Evolutionary conservation across 2,113 vertebrate species (phyloP).

Genomic region (Megaleporinus macrocephalus): DNA sequence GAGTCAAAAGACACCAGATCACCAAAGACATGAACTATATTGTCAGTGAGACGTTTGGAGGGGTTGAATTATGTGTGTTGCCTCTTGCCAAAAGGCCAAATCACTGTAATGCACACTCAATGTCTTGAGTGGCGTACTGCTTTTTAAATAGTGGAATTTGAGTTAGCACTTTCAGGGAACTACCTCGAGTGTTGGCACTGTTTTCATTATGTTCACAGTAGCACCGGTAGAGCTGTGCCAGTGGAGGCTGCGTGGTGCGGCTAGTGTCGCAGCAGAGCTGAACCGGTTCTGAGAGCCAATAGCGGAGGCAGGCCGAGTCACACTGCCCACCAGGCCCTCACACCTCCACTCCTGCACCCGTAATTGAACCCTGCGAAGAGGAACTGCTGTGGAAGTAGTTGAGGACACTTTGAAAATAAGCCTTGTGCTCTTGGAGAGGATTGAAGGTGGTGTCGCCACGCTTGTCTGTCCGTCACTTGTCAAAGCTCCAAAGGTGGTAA

Average conservation of each 20-base stretch:
- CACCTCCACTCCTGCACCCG: conserved; percentile 51
- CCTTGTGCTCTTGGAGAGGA: not conserved
- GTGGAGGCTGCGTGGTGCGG: conserved; percentile 37
- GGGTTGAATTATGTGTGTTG: too few species aligned
- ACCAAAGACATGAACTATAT: too few species aligned
- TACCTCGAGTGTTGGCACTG: not conserved
- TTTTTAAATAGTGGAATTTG: not conserved
- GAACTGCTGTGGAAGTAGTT: conserved; percentile 16
- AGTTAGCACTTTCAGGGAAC: not conserved
- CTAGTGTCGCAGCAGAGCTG: conserved; percentile 39
- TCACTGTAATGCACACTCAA: not conserved
- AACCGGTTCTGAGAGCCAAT: conserved; percentile 31
- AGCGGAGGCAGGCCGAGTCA: conserved; percentile 39
- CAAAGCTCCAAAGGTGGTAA: not conserved
- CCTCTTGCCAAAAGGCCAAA: not conserved
- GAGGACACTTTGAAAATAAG: not conserved
- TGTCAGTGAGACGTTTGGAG: too few species aligned
- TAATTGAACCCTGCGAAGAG: conserved; percentile 46
- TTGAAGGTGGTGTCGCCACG: not conserved
- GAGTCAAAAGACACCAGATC: not conserved
- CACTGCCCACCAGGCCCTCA: conserved; percentile 54
- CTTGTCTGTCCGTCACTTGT: conserved; percentile 35
- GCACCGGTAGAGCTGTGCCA: conserved; percentile 32
- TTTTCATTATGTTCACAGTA: not conserved
- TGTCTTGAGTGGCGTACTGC: not conserved